Percentiles rank a stretch among this genome's conserved stretches.
Evolutionary conservation across 1,140 invertebrate genomes (phyloP).

Genomic region (Eumeta japonica): DNA sequence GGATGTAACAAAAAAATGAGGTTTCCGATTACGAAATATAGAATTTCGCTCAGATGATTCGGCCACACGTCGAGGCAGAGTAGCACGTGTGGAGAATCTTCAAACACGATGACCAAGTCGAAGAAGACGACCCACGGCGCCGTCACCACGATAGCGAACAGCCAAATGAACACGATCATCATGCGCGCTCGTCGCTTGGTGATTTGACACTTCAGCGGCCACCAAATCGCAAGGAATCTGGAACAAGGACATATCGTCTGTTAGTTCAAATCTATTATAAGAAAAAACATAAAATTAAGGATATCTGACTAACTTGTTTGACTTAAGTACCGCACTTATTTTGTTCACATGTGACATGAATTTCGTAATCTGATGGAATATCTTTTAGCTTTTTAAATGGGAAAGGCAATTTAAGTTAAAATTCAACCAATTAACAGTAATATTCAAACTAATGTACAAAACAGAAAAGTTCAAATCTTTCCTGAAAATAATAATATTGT

Average conservation of each 20-base stretch:
- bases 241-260: slow-evolving; percentile 52
- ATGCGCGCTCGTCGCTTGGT: slow-evolving; percentile 79
- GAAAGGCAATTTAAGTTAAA: too few species aligned
- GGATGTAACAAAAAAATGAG: slow-evolving; percentile 88
- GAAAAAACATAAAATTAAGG: not conserved
- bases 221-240: slow-evolving; percentile 95
- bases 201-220: slow-evolving; percentile 88
- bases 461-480: too few species aligned
- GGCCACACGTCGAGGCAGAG: slow-evolving; percentile 87
- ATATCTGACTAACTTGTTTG: too few species aligned
- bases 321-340: too few species aligned
- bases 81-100: slow-evolving; percentile 66
- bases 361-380: too few species aligned
- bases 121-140: slow-evolving; percentile 90
- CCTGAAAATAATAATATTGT: too few species aligned
- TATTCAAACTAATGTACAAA: too few species aligned
- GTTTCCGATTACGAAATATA: slow-evolving; percentile 89
- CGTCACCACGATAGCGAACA: slow-evolving; percentile 78
- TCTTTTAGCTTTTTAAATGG: too few species aligned
- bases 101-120: slow-evolving; percentile 74
- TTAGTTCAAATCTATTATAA: not conserved
- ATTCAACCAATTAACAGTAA: too few species aligned
- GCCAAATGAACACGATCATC: slow-evolving; percentile 90
- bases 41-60: slow-evolving; percentile 70
- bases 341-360: too few species aligned